Evolutionary conservation across 2,797 vertebrate genomes (phyloP).

Genomic region (Tapera naevia): DNA sequence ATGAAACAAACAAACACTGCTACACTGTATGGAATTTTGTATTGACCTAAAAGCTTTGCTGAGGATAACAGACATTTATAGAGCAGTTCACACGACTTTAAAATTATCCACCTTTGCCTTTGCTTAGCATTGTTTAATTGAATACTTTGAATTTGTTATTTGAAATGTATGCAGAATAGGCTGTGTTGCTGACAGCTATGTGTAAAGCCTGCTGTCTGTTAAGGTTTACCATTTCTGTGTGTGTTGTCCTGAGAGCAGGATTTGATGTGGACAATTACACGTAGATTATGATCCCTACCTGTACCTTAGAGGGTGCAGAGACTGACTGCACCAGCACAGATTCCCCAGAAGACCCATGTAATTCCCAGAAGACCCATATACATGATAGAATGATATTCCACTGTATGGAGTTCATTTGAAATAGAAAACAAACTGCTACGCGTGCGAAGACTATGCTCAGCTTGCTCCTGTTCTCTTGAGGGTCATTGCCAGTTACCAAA

Average conservation of each 20-base stretch:
- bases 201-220: not conserved
- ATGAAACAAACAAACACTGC: slow-evolving; percentile 30
- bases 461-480: not conserved
- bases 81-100: slow-evolving; percentile 36
- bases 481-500: not conserved
- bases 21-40: slow-evolving; percentile 34
- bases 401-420: not conserved
- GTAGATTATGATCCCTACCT: not conserved
- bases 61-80: slow-evolving; percentile 52
- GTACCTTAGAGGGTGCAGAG: not conserved
- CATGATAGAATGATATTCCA: fast-evolving
- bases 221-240: not conserved
- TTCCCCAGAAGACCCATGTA: not conserved
- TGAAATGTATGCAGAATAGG: not conserved
- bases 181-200: not conserved
- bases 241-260: not conserved
- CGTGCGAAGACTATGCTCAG: not conserved
- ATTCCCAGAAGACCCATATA: not conserved
- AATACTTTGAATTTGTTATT: not conserved
- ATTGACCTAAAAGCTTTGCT: slow-evolving; percentile 23
- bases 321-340: not conserved
- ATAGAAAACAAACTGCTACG: not conserved
- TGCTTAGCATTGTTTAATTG: slow-evolving; percentile 4
- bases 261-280: not conserved
- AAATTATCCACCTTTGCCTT: slow-evolving; percentile 35